Evolutionary conservation across 2,888 invertebrate genomes (phyloP), one percentile per base, ranked within the genome.

Genomic region (Pyrochroa serraticornis): DNA sequence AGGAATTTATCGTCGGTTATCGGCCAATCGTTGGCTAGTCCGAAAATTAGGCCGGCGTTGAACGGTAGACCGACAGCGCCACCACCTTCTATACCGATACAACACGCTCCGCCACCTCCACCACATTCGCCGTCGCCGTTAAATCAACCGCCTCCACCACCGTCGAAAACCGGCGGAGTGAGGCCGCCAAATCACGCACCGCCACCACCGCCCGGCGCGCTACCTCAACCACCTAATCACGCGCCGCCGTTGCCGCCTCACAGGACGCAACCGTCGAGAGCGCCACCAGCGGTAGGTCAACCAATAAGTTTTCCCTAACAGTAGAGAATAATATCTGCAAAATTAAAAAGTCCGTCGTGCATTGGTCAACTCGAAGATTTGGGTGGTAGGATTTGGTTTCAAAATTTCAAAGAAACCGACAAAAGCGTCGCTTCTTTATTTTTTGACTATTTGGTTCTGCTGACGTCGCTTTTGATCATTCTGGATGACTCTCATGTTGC

Each of bases 21-120:
- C 49, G 82, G 84, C 58, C 83, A 84, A 61, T 82, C 83, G 0
- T 79, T 85, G 58, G 83, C 69, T 0, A 74, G 73, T 44, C 70
- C 72, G 62, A 74, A 75, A 54, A 65, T 74, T 34, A 69, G 75
- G 54, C 71, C 74, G 34, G 54, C 71, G 8, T 60, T 75, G 31
- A 73, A 74, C 49, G 71, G 75, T 13, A 66, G 79, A 38, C 79
- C 79, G 0, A 73, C 74, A 7, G 78, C 75, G 2, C 79, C 79
- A 7, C 79, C 80, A 14, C 79, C 80, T 1, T 76, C 75, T 6
- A 69, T 77, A 57, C 77, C 77, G 14, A 59, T 63, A 9, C 73
- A 80, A 71, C 80, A 81, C 33, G 67, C 71, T n/a, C 74, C 79
- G 7, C 79, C 81, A 43, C 71, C 75, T 12, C 78, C 79, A 22